Base-by-base conservation (phyloP, 2,113 vertebrate genomes). In the Pomatorhinus ruficollis region DNA sequence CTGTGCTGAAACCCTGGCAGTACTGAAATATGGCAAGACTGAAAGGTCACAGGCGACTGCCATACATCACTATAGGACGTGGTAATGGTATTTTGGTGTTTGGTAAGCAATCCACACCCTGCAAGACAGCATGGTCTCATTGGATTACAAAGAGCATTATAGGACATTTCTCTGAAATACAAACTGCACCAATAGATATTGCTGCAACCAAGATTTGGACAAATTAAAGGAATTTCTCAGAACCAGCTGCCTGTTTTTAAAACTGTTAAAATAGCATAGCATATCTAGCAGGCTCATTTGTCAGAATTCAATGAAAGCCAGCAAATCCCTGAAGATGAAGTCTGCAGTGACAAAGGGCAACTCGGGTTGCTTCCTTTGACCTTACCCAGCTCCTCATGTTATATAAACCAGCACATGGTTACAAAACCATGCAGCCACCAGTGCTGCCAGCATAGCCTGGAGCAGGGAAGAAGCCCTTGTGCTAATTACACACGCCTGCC, bases 81-180 rank as follows among this genome's bases (percentile, higher is more conserved):
- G 40, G 28, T 33, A 53, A 53, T 9, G 23, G 53, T 22, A 50
- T 81, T 90, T 77, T n/a, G 33, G 8, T 50, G 15, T 61, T 86
- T 45, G 80, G 17, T 49, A 50, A 86, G 27, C 39, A 66, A 50
- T 37, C 39, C 45, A 54, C 15, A 30, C 23, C 63, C 61, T n/a
- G 12, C 16, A 72, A 40, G 25, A 59, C 0, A 2, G 11, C 28
- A 31, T 0, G 2, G 63, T 31, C 77, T 83, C 57, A 33, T 1
- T 50, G 27, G 37, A 66, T 88, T 85, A 45, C 35, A 57, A 90
- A 89, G 30, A 31, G 8, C 25, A 49, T 76, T 44, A 35, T 4
- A 75, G 12, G 24, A 15, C 31, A 79, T 87, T 95, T 89, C 85
- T 57, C 84, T 91, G 78, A 72, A 82, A 76, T 25, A 28, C 12